Conservation (phyloP, 35 echinoderm and acorn worm species). For the Acanthaster planci region DNA sequence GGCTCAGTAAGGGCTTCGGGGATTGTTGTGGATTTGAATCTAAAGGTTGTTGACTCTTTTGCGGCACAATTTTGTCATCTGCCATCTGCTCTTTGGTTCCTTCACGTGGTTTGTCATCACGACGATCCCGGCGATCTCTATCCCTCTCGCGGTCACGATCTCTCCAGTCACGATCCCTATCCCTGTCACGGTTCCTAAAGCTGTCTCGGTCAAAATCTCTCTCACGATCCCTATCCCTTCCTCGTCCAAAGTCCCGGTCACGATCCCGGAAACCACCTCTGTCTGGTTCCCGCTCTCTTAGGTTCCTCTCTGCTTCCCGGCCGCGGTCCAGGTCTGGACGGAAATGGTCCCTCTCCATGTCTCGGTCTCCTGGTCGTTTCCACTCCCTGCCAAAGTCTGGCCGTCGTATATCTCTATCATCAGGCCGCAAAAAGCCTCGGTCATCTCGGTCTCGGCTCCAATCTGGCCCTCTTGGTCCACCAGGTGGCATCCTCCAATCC, state of each 20-base stretch:
- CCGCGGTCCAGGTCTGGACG: slow-evolving; percentile 46
- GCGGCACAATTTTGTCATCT: neutral
- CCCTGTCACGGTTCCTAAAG: slow-evolving; percentile 47
- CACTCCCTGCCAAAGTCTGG: slow-evolving; percentile 42
- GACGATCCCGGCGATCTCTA: slow-evolving; percentile 30
- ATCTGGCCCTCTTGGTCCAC: slow-evolving; percentile 33
- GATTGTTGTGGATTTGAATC: slow-evolving; percentile 1
- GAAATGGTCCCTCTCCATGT: slow-evolving; percentile 48
- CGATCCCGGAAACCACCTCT: slow-evolving; percentile 57
- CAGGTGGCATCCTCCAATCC: slow-evolving; percentile 26
- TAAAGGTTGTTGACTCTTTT: slow-evolving; percentile 19
- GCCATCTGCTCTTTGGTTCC: slow-evolving; percentile 2
- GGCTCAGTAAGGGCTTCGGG: neutral
- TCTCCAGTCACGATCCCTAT: slow-evolving; percentile 68
- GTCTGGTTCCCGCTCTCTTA: slow-evolving; percentile 44
- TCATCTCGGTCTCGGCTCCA: slow-evolving; percentile 63
- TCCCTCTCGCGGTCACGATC: slow-evolving; percentile 66
- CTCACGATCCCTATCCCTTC: slow-evolving; percentile 74
- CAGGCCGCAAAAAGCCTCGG: slow-evolving; percentile 6
- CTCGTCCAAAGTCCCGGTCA: slow-evolving; percentile 63
- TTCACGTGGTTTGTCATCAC: slow-evolving; percentile 43
- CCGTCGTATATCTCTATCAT: slow-evolving; percentile 23
- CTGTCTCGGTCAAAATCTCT: slow-evolving; percentile 47
- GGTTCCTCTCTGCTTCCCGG: slow-evolving; percentile 28
- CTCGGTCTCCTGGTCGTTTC: slow-evolving; percentile 47